Evolutionary conservation across 1,140 invertebrate genomes (phyloP).

Genomic region (Aphidius gifuensis): DNA sequence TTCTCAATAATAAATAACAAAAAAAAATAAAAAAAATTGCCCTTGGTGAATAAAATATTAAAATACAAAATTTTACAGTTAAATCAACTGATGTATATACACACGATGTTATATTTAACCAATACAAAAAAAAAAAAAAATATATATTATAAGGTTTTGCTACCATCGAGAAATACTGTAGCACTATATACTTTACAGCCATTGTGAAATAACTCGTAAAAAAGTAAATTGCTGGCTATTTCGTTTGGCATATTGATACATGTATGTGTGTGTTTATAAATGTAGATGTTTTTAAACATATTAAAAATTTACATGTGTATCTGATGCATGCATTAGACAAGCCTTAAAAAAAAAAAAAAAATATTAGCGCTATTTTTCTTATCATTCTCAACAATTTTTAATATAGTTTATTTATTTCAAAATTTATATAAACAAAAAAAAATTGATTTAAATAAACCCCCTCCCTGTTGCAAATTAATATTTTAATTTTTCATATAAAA

Average conservation of each 20-base stretch:
- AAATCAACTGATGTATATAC: conserved; percentile 5
- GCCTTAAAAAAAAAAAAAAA: not conserved
- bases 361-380: too few species aligned
- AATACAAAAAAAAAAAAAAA: not conserved
- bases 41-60: too few species aligned
- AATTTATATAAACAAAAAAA: not conserved
- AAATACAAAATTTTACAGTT: not conserved
- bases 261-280: conserved; percentile 16
- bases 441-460: not conserved
- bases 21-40: not conserved
- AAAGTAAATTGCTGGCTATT: conserved; percentile 56
- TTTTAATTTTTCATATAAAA: too few species aligned
- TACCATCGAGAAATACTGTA: conserved; percentile 41
- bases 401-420: too few species aligned
- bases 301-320: conserved; percentile 8
- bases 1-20: not conserved
- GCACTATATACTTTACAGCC: conserved; percentile 55
- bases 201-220: conserved; percentile 59
- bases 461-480: too few species aligned
- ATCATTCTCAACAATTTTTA: too few species aligned
- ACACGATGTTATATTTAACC: too few species aligned
- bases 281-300: not conserved
- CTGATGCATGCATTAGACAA: conserved; percentile 5
- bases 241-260: conserved; percentile 42
- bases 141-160: not conserved